Conservation (phyloP, 2,888 invertebrate species). For the Chirona hameri region DNA sequence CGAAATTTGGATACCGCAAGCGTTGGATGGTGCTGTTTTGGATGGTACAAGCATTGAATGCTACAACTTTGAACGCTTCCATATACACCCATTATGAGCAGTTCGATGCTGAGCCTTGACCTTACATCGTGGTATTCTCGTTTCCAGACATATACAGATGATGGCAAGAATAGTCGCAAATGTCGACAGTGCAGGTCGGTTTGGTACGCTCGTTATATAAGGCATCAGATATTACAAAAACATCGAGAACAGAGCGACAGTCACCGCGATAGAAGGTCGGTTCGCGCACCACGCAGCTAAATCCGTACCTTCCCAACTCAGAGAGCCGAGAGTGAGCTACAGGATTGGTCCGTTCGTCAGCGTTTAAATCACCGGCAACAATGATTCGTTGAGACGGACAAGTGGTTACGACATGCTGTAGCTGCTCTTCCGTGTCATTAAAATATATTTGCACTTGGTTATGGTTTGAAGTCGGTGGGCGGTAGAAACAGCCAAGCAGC, state of each 20-base stretch:
- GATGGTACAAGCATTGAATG: no score
- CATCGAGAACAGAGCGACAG: neutral
- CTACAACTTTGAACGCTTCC: no score
- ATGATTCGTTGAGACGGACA: neutral
- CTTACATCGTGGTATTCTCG: no score
- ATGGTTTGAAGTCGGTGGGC: no score
- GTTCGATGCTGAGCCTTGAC: no score
- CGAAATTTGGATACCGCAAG: no score
- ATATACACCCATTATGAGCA: no score
- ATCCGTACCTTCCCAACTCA: neutral
- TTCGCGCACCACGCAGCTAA: neutral
- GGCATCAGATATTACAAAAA: neutral
- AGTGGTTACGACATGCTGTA: neutral
- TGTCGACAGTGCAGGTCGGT: no score
- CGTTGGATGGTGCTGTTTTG: no score
- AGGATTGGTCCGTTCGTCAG: neutral
- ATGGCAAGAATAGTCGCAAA: no score
- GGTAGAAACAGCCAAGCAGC: no score
- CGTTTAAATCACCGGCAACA: neutral
- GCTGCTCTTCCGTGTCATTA: neutral
- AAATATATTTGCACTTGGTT: neutral
- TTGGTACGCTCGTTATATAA: neutral
- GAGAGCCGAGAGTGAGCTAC: neutral
- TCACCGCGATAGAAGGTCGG: neutral
- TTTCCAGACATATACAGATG: no score